Percentiles rank a stretch among this genome's conserved stretches.
These are phyloP conservation scores for Tyto alba DNA, from an alignment of 2,113 vertebrate genomes.

Conservation along the genomic window DNA sequence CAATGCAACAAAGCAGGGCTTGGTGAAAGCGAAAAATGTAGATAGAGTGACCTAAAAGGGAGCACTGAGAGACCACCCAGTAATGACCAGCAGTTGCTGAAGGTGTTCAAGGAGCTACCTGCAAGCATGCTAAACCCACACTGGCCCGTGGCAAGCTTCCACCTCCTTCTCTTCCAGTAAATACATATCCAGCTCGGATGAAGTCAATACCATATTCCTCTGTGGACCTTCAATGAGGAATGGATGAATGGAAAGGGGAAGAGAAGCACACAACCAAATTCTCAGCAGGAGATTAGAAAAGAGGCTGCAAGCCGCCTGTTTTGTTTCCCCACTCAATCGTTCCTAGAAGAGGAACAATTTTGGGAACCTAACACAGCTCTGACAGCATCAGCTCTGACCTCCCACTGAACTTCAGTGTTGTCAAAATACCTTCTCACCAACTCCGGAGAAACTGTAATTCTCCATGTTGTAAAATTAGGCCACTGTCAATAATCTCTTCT, in stretches of 20 bases:
- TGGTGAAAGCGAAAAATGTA: not conserved
- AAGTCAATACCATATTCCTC: not conserved
- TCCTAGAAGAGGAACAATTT: not conserved
- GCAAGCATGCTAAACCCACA: not conserved
- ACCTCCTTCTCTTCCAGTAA: not conserved
- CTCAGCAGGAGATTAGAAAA: not conserved
- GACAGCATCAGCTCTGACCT: not conserved
- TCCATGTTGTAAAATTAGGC: not conserved
- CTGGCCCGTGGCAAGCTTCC: not conserved
- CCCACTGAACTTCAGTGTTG: no score
- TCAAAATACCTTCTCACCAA: not conserved
- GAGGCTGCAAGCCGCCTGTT: fast-evolving
- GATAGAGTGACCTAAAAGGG: not conserved
- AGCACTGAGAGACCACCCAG: not conserved
- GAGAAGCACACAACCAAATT: not conserved
- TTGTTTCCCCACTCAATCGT: fast-evolving
- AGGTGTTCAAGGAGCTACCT: not conserved
- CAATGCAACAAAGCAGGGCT: not conserved
- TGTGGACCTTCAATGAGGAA: not conserved
- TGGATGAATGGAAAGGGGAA: not conserved
- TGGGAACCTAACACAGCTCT: not conserved
- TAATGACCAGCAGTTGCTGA: no score
- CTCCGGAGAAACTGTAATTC: not conserved
- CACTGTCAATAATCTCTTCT: not conserved
- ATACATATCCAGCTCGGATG: not conserved